Evolutionary conservation across 2,888 invertebrate species (phyloP), one percentile per base, ranked within the genome.

Genomic region (Troides aeacus): DNA sequence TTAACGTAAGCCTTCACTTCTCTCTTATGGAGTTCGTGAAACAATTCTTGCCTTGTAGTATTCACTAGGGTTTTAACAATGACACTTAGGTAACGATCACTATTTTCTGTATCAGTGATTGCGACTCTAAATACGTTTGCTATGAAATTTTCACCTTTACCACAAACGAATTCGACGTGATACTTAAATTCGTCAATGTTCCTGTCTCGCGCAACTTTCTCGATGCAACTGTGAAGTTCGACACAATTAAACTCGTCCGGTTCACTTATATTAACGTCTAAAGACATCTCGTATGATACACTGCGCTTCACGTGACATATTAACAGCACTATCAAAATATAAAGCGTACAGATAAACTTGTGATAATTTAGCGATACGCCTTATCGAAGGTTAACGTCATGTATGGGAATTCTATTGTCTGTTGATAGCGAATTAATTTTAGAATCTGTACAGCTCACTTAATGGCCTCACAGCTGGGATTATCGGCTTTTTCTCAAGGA

Each of bases 181-280:
- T 92, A 92, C 3, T 78, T 79, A 58, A 89, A 89, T 71, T 89
- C 81, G 21, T 81, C 69, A n/a, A 89, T 81, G 5, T 80, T 78
- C 66, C 83, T 81, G 8, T 79, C 67, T 56, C 77, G 75, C 0
- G 89, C 87, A 1, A 87, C 79, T 69, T 83, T 78, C 79, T 85
- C 72, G 10, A 91, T 81, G 24, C 82, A 83, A 72, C 73, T 81
- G 69, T 92, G 91, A 8, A 92, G 79, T 82, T 90, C 87, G 30
- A 76, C 70, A 70, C 84, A 84, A 36, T 90, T 88, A 71, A 91
- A 90, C 68, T 90, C 90, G 56, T 90, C 90, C 2, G 89, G 88
- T 79, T 92, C 90, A 81, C 89, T 89, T 64, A 89, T 79, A 74
- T 91, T 88, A n/a, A 92, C 90, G 74, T 92, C 89, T 72, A 92